Evolutionary conservation across 2,797 vertebrate genomes (phyloP).

Genomic region (Percopsis omiscomaycus): DNA sequence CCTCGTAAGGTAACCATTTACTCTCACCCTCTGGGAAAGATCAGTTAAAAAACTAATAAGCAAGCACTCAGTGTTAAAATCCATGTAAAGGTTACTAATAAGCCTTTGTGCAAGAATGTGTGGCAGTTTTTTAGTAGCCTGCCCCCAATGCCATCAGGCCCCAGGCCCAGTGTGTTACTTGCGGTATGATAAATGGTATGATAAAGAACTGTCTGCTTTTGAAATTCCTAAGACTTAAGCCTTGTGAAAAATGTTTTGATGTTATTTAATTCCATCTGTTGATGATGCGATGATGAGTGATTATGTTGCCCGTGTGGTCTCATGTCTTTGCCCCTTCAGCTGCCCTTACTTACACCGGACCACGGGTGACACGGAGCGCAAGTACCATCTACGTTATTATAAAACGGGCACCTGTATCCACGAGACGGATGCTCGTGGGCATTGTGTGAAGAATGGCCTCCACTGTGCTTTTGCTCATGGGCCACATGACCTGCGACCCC

Average conservation of each 20-base stretch:
- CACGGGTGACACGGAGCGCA: conserved; percentile 93
- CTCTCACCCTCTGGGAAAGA: too few relatives aligned
- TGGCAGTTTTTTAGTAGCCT: background rate
- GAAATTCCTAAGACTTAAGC: too few relatives aligned
- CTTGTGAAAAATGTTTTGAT: too few relatives aligned
- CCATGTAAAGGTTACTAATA: too few relatives aligned
- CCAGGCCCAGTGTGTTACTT: too few relatives aligned
- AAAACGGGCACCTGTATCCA: conserved; percentile 96
- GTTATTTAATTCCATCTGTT: background rate
- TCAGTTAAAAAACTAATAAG: too few relatives aligned
- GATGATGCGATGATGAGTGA: too few relatives aligned
- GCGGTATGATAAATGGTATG: too few relatives aligned
- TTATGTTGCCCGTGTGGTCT: background rate
- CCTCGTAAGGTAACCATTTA: too few relatives aligned
- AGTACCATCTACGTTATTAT: conserved; percentile 96
- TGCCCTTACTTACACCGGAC: conserved; percentile 93
- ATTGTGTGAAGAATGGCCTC: conserved; percentile 92
- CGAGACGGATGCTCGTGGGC: conserved; percentile 90
- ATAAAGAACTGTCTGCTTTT: too few relatives aligned
- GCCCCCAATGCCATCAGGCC: background rate
- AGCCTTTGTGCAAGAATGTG: too few relatives aligned
- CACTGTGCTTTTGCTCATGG: conserved; percentile 97
- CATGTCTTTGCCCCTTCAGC: conserved; percentile 64
- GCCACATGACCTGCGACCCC: conserved; percentile 90
- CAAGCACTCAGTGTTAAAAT: too few relatives aligned